Percentiles rank a stretch among this genome's conserved stretches.
phyloP scores from a whole-genome alignment of 2,888 invertebrate species.

The Thereva unica region DNA sequence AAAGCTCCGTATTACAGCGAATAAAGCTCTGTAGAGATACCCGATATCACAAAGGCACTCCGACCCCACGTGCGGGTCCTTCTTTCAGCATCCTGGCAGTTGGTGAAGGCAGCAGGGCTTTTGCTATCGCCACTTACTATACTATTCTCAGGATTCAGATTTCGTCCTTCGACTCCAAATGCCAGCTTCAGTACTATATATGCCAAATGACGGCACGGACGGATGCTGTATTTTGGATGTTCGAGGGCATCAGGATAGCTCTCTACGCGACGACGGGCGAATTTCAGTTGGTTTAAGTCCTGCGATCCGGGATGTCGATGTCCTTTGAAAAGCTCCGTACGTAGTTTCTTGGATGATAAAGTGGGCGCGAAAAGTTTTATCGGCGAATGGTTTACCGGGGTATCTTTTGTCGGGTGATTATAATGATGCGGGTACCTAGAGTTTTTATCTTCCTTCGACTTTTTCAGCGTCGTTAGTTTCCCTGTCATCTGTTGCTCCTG shows the following conservation, averaged over 20 bases:
- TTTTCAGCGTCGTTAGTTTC: too few relatives aligned
- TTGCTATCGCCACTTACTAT: constrained; percentile 5
- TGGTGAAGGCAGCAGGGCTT: constrained; percentile 2
- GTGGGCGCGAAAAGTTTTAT: too few relatives aligned
- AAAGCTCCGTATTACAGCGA: constrained; percentile 26
- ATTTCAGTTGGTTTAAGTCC: too few relatives aligned
- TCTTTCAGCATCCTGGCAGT: not conserved
- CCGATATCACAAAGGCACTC: constrained; percentile 3
- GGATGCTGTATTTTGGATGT: not conserved
- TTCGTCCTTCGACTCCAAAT: not conserved
- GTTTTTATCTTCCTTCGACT: too few relatives aligned
- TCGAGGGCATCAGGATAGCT: not conserved
- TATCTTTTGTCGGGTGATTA: too few relatives aligned
- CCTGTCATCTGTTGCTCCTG: too few relatives aligned
- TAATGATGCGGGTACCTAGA: too few relatives aligned
- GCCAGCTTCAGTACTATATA: constrained; percentile 4
- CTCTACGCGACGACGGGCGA: too few relatives aligned
- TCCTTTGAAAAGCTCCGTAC: too few relatives aligned
- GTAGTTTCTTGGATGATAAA: too few relatives aligned
- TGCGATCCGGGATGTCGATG: too few relatives aligned
- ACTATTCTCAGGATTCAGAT: not conserved
- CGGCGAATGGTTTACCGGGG: too few relatives aligned
- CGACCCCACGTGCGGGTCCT: not conserved
- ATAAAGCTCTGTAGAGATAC: constrained; percentile 13
- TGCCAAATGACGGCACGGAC: constrained; percentile 18